Conservation (phyloP, 1,140 invertebrate genomes). For the Tribolium madens region DNA sequence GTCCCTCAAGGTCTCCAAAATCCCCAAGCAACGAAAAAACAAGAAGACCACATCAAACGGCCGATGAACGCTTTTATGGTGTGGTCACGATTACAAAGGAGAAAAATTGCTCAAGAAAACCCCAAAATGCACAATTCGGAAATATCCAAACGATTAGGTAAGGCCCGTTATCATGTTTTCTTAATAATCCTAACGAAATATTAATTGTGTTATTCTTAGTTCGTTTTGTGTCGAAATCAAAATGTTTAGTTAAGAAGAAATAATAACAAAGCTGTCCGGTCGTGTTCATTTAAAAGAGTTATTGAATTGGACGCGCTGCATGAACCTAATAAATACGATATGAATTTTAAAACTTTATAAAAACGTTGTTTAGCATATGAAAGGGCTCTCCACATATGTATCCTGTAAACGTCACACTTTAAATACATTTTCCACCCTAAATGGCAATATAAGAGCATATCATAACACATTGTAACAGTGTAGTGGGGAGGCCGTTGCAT, state of each 20-base stretch:
- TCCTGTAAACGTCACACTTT: conserved; percentile 65
- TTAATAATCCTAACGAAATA: conserved; percentile 27
- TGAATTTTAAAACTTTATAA: conserved; percentile 61
- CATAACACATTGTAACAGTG: conserved; percentile 61
- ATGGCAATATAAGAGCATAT: conserved; percentile 62
- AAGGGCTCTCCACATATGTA: conserved; percentile 61
- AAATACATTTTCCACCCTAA: conserved; percentile 63
- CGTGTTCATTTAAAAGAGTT: conserved; percentile 37
- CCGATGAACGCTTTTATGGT: conserved; percentile 94
- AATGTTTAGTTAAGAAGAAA: conserved; percentile 58
- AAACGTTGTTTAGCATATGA: conserved; percentile 63
- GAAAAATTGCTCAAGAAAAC: conserved; percentile 96
- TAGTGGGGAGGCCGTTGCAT: conserved; percentile 61
- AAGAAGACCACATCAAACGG: conserved; percentile 84
- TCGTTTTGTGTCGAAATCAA: conserved; percentile 45
- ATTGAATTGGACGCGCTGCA: conserved; percentile 34
- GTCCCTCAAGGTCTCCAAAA: conserved; percentile 60
- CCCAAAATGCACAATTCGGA: conserved; percentile 99
- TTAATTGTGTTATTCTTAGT: conserved; percentile 38
- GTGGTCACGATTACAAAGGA: conserved; percentile 86
- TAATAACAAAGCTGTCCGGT: conserved; percentile 52
- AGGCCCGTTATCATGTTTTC: conserved; percentile 63
- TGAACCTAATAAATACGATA: conserved; percentile 57
- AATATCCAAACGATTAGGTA: conserved; percentile 93
- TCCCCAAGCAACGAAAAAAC: conserved; percentile 62